Base-by-base conservation (phyloP, 2,888 invertebrate species). In the Neoscelio sp. region DNA sequence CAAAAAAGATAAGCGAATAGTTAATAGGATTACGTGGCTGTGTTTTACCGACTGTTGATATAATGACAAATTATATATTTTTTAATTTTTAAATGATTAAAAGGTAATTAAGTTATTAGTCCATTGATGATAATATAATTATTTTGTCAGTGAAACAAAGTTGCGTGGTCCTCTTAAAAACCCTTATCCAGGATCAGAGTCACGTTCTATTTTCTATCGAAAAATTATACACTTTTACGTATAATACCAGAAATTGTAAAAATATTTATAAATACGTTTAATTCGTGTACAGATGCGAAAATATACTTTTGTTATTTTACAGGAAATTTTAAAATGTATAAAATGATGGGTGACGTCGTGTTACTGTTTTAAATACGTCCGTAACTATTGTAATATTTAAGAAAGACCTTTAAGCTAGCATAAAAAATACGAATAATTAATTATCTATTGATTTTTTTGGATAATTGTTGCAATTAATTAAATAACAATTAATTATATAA, bases 281-380 rank as follows among this genome's bases (percentile, higher is more conserved):
- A 28, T 28, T 8, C 3, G 40, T 33, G 26, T 67, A 23, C 33
- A 54, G 12, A 35, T 35, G 28, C 12, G 6, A 35, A 30, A 42
- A 30, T 18, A n/a, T 42, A 44, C 35, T 40, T 56, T 62, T 18
- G 20, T 62, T 52, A 30, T 26, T 60, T 44, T 42, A 0, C 35
- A 3, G 12, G 6, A 52, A 62, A 52, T 50, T 64, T 40, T 44
- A 40, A 54, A 12, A 6, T 8, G 23, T 52, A 23, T 12, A 10
- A 44, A 73, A n/a, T 46, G 23, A 48, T 54, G 30, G 50, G 40
- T 58, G 64, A 48, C 64, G 65, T 74, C 30, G 28, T 50, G 74
- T 65, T 74, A 65, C 65, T 65, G 58, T 75, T 75, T 30, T 44
- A 8, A 50, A 75, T 60, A 75, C 74, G 74, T 75, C 74, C 74